Conservation (phyloP, 2,797 vertebrate genomes). For the Typhlichthys eigenmanni region DNA sequence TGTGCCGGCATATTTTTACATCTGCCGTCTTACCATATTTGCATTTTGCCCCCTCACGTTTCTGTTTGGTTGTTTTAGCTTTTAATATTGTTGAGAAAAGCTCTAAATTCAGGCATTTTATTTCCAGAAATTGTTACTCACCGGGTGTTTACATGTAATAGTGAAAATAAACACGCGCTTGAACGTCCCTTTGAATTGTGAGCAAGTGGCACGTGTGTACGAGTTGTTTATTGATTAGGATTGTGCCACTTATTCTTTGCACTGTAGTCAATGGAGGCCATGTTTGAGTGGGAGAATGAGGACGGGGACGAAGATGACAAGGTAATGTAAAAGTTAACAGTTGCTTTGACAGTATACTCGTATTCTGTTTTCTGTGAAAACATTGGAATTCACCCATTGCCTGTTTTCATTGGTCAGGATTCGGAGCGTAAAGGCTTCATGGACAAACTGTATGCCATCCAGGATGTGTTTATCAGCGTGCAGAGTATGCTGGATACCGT, state of each 20-base stretch:
- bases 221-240: neutral
- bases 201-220: neutral
- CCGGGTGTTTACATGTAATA: too few relatives aligned
- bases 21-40: neutral
- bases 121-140: too few relatives aligned
- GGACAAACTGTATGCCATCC: slow-evolving; percentile 92
- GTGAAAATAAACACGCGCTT: too few relatives aligned
- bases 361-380: fast-evolving
- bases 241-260: slow-evolving; percentile 14
- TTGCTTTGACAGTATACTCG: neutral
- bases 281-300: slow-evolving; percentile 90
- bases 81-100: too few relatives aligned
- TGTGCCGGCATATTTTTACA: too few relatives aligned
- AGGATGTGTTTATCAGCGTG: slow-evolving; percentile 91
- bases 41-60: too few relatives aligned
- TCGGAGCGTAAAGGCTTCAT: slow-evolving; percentile 90
- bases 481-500: slow-evolving; percentile 89
- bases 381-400: neutral
- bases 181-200: too few relatives aligned
- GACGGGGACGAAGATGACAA: slow-evolving; percentile 94
- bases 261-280: slow-evolving; percentile 86
- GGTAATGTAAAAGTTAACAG: slow-evolving; percentile 74
- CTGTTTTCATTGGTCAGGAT: slow-evolving; percentile 72
- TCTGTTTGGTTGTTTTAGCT: too few relatives aligned
- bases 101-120: too few relatives aligned